phyloP scores from a whole-genome alignment of 2,113 vertebrate genomes.

The Turdus rufiventris region DNA sequence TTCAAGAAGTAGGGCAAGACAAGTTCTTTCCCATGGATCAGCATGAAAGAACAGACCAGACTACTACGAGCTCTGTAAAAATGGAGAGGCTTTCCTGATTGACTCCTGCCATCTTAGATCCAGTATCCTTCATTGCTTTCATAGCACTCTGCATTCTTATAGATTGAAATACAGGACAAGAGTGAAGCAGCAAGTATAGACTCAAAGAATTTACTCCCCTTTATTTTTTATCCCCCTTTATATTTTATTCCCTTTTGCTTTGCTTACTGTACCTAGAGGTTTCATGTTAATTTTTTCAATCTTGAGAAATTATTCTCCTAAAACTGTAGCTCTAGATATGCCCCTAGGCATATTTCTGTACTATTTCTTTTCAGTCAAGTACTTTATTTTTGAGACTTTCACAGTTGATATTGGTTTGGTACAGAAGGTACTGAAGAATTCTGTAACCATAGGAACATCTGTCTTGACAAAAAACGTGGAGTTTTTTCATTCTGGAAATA shows the following conservation, averaged over 20 bases:
- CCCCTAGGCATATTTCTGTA: not conserved
- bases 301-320: not conserved
- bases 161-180: not conserved
- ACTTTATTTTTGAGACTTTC: conserved; percentile 8
- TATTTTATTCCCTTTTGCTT: not conserved
- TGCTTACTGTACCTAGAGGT: not conserved
- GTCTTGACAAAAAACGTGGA: not conserved
- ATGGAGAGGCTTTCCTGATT: not conserved
- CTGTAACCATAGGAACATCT: conserved; percentile 16
- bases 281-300: not conserved
- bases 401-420: not conserved
- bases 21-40: not conserved
- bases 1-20: not conserved
- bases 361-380: not conserved
- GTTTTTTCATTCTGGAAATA: not conserved
- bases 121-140: not conserved
- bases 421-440: not conserved
- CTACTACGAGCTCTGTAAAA: not conserved
- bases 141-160: not conserved
- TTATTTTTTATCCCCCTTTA: not conserved
- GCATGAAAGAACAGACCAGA: not conserved
- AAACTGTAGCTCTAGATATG: not conserved
- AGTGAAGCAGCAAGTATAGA: not conserved
- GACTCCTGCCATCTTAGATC: not conserved
- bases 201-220: not conserved